Base-by-base conservation (phyloP, 2,113 vertebrate genomes). In the Erythrocercus mccallii region DNA sequence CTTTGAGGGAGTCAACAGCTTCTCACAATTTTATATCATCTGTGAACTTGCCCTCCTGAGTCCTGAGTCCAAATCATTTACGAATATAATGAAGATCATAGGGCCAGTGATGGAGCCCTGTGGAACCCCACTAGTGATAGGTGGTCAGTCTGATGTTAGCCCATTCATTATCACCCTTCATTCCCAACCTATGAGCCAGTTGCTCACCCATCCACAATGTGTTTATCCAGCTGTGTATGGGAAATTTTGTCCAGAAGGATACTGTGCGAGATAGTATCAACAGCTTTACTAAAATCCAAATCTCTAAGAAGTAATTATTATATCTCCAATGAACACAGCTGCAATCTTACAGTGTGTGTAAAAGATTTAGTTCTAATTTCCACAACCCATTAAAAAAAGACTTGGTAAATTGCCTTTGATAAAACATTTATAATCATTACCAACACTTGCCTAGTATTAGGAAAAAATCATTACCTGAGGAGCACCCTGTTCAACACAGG, bases 141-240 rank as follows among this genome's bases (percentile, higher is more conserved):
- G 10, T 51, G 12, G 3, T 20, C 31, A 24, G 45, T 31, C 25
- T 42, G 31, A 35, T 51, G 16, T 76, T 33, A 58, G 21, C 21
- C 14, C 27, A 51, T 10, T 37, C 45, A 51, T 27, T 27, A 3
- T 27, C 4, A 66, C 11, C 31, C 22, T 60, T 37, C 33, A 30
- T 15, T 14, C 22, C 37, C 0, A 1, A 58, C 16, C 20, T 21
- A 21, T 21, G 11, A 66, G 51, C 21, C 61, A 31, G 13, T 2
- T 68, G 25, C 17, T 77, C 62, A 42, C 21, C 16, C 56, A 37
- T 44, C 18, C 33, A 50, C 22, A 16, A 44, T 60, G 37, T 44
- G 22, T 51, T 51, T 37, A 58, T 37, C 17, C 37, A 44, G 27
- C 22, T 51, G 11, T 37, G 31, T 37, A 17, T 24, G 48, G 45